Evolutionary conservation across 2,113 vertebrate species (phyloP).

Genomic region (Lonchura striata): DNA sequence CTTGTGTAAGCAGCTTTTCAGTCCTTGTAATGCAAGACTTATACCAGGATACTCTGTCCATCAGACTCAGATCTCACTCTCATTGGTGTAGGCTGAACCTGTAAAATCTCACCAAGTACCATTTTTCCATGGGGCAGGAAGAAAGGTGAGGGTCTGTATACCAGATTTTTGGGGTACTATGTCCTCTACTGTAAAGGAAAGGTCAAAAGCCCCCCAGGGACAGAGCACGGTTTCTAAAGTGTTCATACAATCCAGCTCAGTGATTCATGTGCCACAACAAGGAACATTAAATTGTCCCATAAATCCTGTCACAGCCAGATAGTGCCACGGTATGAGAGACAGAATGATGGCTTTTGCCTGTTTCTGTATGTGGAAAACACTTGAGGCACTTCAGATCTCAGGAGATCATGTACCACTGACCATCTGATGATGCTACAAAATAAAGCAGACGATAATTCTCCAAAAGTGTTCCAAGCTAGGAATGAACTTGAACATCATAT

Average conservation of each 20-base stretch:
- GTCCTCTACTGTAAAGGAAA: neutral
- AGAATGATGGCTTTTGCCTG: neutral
- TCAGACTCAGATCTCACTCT: neutral
- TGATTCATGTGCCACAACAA: conserved; percentile 1
- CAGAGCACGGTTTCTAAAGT: neutral
- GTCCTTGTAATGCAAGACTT: neutral
- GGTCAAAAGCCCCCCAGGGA: neutral
- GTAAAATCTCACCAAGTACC: neutral
- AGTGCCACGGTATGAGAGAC: neutral
- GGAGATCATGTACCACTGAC: neutral
- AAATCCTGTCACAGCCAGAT: neutral
- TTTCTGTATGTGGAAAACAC: neutral
- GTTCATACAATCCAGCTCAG: neutral
- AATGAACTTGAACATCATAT: neutral
- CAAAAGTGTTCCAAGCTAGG: neutral
- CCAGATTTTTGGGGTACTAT: neutral
- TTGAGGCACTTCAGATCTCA: neutral
- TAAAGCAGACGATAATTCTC: neutral
- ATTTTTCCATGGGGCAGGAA: neutral
- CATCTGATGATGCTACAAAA: neutral
- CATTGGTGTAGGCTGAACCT: neutral
- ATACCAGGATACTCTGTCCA: neutral
- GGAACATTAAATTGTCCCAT: neutral
- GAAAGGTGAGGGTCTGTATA: neutral
- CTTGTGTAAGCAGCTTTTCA: neutral